These are phyloP conservation scores for Leistus spinibarbis DNA, from an alignment of 2,888 invertebrate genomes.

Conservation along the genomic window DNA sequence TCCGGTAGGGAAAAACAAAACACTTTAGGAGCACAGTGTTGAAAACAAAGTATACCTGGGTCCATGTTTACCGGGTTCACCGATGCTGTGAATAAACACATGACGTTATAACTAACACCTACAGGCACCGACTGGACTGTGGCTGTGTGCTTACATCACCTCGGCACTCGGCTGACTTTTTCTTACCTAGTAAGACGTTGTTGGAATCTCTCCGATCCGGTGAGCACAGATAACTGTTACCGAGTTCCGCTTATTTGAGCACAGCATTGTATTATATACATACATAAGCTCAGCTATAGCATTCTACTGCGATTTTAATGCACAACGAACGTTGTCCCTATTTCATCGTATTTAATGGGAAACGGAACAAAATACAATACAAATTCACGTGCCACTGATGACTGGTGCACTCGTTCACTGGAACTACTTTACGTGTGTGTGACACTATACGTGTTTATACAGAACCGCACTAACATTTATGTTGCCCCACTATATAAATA, in stretches of 20 bases:
- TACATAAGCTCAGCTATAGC: slow-evolving; percentile 21
- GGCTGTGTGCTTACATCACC: background rate
- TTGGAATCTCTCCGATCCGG: slow-evolving; percentile 16
- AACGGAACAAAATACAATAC: slow-evolving; percentile 19
- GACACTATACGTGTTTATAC: background rate
- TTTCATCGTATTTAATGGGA: background rate
- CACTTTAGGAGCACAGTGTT: slow-evolving; percentile 83
- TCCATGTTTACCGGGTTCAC: slow-evolving; percentile 59
- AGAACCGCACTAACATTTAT: background rate
- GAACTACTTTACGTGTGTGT: slow-evolving; percentile 8
- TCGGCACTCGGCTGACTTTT: no score
- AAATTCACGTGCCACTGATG: slow-evolving; percentile 14
- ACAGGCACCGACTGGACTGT: background rate
- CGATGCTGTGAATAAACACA: slow-evolving; percentile 5
- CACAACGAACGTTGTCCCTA: background rate
- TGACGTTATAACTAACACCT: slow-evolving; percentile 13
- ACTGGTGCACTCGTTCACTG: slow-evolving; percentile 36
- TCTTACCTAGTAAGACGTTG: background rate
- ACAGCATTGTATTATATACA: slow-evolving; percentile 24
- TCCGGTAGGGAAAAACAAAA: slow-evolving; percentile 82
- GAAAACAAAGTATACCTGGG: slow-evolving; percentile 87
- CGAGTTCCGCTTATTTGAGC: slow-evolving; percentile 26
- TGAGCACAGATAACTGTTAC: slow-evolving; percentile 24
- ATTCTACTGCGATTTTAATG: background rate
- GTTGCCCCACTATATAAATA: background rate